Evolutionary conservation across 2,888 invertebrate species (phyloP).

Genomic region (Rhyacophila evoluta): DNA sequence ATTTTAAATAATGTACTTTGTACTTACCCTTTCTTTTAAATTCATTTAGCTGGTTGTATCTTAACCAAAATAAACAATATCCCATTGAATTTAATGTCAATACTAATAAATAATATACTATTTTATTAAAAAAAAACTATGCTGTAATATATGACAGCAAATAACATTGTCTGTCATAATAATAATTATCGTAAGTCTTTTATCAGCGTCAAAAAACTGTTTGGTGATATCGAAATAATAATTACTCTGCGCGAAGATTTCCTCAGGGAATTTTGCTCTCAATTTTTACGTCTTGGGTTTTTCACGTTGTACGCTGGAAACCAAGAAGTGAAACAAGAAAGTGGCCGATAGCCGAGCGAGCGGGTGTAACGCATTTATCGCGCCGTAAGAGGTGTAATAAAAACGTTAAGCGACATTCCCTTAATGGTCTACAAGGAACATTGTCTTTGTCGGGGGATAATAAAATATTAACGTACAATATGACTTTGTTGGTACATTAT

Average conservation of each 20-base stretch:
- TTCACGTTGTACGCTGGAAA: background rate
- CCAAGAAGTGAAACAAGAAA: constrained; percentile 22
- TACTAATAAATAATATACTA: too few species aligned
- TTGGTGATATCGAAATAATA: background rate
- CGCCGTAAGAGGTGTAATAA: constrained; percentile 43
- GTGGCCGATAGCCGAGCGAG: constrained; percentile 3
- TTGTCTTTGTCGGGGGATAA: constrained; percentile 31
- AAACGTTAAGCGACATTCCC: constrained; percentile 49
- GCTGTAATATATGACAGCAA: too few species aligned
- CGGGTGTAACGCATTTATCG: constrained; percentile 10
- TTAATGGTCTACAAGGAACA: constrained; percentile 41
- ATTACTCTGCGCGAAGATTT: constrained; percentile 27
- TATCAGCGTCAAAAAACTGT: background rate
- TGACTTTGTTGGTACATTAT: constrained; percentile 40
- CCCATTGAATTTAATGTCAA: too few species aligned
- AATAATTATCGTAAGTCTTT: background rate
- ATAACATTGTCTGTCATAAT: background rate
- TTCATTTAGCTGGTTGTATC: too few species aligned
- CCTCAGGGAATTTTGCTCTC: background rate
- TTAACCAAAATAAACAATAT: too few species aligned
- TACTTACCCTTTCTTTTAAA: too few species aligned
- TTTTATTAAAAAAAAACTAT: too few species aligned
- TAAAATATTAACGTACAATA: constrained; percentile 46
- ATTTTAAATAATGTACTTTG: too few species aligned
- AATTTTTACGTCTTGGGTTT: constrained; percentile 9